These are phyloP conservation scores for Calliopum simillimum DNA, from an alignment of 2,888 invertebrate genomes.

Conservation along the genomic window DNA sequence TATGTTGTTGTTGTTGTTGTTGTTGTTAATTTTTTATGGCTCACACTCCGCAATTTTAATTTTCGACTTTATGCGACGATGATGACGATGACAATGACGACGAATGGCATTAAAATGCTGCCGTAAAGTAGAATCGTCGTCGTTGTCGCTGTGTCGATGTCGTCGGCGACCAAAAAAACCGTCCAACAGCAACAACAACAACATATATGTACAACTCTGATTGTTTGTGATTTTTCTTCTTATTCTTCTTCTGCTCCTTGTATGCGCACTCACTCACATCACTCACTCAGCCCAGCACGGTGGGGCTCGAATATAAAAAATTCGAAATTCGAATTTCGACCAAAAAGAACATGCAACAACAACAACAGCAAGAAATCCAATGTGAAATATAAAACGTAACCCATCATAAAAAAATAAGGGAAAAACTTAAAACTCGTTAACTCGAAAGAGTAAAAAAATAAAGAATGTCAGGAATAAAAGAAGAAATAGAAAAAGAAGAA, in stretches of 20 bases:
- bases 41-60: conserved; percentile 61
- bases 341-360: not conserved
- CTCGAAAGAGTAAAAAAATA: not conserved
- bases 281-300: too few species aligned
- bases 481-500: too few species aligned
- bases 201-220: conserved; percentile 47
- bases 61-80: conserved; percentile 62
- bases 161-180: conserved; percentile 46
- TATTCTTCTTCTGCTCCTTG: conserved; percentile 42
- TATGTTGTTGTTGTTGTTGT: conserved; percentile 35
- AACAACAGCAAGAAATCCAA: not conserved
- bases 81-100: conserved; percentile 64
- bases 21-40: conserved; percentile 51
- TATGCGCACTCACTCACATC: conserved; percentile 29
- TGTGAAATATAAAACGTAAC: not conserved
- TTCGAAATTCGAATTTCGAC: conserved; percentile 45
- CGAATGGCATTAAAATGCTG: conserved; percentile 61
- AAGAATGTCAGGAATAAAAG: too few species aligned
- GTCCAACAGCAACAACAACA: conserved; percentile 50
- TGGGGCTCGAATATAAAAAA: conserved; percentile 37
- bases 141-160: too few species aligned
- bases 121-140: conserved; percentile 61
- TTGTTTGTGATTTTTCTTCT: conserved; percentile 51
- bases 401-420: not conserved
- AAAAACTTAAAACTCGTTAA: conserved; percentile 1